Base-by-base conservation (phyloP, 1,140 invertebrate species). In the Drosophila sechellia region DNA sequence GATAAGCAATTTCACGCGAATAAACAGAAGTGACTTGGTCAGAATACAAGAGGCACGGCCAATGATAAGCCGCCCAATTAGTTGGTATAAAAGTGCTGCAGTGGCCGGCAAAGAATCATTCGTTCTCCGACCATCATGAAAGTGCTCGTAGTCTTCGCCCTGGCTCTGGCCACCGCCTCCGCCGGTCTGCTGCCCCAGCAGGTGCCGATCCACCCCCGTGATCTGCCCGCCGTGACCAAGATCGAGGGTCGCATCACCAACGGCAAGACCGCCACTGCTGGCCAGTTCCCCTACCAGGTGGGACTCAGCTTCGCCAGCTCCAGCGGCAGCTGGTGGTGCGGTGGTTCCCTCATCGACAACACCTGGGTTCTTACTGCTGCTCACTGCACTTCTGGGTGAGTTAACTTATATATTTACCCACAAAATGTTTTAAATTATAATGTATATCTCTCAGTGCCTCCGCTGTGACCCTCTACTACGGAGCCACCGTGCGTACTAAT, bases 361-460 rank as follows among this genome's bases (percentile, higher is more conserved):
- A 17, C 91, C 3, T 94, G 93, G 93, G 83, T 95, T 3, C 65
- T 95, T 27, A 94, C 94, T 10, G 94, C 95, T 20, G 95, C 94
- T 20, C 95, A 95, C 75, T 95, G 95, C 74, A 73, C 70, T 42
- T 46, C 15, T 46, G 66, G 77, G 77, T 81, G 50, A 61, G 72
- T 22, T 22, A 22, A 22, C 20, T 22, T 22, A 22, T 22, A 2
- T 22, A 22, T 22, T 22, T 22, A 22, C 3, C 20, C 3, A 22
- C 20, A 22, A 22, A 22, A 22, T 22, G 20, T 2, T 2, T 22
- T 22, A 27, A 27, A 27, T 48, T 48, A 1, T 27, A 27, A 46
- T 25, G 11, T 5, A 13, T 20, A 25, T 11, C 15, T 75, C 13
- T 22, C 46, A 89, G 84, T 69, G 81, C 84, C 8, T 52, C 71